These are phyloP conservation scores for Enteromius mattozi DNA, from an alignment of 2,797 vertebrate species.

Conservation along the genomic window DNA sequence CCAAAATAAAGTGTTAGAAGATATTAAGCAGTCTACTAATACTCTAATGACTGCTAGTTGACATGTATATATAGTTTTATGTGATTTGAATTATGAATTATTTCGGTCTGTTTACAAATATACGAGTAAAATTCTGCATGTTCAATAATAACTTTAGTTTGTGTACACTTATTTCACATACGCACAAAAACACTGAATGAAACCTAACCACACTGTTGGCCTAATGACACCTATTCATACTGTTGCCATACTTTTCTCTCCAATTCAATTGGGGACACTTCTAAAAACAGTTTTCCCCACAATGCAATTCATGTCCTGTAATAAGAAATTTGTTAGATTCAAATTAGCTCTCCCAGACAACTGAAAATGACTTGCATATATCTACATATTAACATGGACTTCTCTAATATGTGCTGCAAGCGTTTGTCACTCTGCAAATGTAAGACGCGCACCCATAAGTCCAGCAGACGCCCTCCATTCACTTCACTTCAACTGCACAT, in stretches of 20 bases:
- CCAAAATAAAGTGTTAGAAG: too few species aligned
- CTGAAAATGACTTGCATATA: constrained; percentile 11
- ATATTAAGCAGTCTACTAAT: too few species aligned
- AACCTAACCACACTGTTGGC: background rate
- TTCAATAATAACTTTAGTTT: background rate
- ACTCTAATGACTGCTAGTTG: too few species aligned
- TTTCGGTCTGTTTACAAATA: background rate
- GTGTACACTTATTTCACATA: background rate
- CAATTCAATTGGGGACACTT: background rate
- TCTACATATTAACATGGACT: constrained; percentile 2
- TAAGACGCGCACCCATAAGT: background rate
- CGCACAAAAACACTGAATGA: background rate
- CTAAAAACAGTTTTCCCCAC: background rate
- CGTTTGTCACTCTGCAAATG: constrained; percentile 6
- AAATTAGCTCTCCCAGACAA: constrained; percentile 10
- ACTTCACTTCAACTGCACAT: constrained; percentile 12
- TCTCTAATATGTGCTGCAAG: constrained; percentile 4
- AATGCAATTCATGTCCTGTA: background rate
- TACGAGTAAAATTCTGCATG: background rate
- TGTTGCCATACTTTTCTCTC: background rate
- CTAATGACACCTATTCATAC: background rate
- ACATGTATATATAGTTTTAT: too few species aligned
- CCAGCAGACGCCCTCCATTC: background rate
- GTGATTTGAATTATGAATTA: too few species aligned
- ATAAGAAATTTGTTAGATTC: constrained; percentile 21